Base-by-base conservation (phyloP, 2,113 vertebrate genomes). In the Entosphenus tridentatus region DNA sequence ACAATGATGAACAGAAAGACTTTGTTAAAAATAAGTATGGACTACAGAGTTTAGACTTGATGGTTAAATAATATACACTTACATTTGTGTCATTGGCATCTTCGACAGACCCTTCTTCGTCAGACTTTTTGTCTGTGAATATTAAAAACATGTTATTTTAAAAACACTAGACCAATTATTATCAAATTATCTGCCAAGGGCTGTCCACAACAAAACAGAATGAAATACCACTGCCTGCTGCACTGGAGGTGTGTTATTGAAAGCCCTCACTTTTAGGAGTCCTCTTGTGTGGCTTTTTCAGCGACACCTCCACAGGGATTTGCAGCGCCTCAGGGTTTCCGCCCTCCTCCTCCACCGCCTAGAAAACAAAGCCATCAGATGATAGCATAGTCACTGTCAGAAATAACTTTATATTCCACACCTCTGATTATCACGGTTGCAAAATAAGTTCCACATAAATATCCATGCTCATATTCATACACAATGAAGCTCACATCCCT, bases 341-440 rank as follows among this genome's bases (percentile, higher is more conserved):
- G 4, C 88, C 90, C 75, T 96, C 92, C 12, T 96, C 88, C 71
- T 91, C 85, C 70, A 96, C 83, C 1, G 85, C 92, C 92, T 96
- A 77, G 56, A 0, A 57, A 78, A 65, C 3, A 8, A 8, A 2
- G 54, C 54, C 21, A 71, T 69, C 72, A n/a, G 69, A n/a, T 16
- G n/a, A 11, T 39, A 71, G 55, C 13, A 57, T 68, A 57, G 13
- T 11, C 21, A 71, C 39, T 39, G 39, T 39, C 39, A 39, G 5
- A 39, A 39, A 39, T 39, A 39, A 39, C 39, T 5, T 39, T 39
- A 39, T 39, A 39, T 39, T 39, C 39, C 39, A 39, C 39, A 39
- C 39, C 39, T 39, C 39, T 39, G 39, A 39, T 39, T 7, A 39
- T 39, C 39, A 39, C 39, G 39, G 39, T 39, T 39, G 39, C 39